phyloP scores from a whole-genome alignment of 2,797 vertebrate species.

The Scyliorhinus canicula region DNA sequence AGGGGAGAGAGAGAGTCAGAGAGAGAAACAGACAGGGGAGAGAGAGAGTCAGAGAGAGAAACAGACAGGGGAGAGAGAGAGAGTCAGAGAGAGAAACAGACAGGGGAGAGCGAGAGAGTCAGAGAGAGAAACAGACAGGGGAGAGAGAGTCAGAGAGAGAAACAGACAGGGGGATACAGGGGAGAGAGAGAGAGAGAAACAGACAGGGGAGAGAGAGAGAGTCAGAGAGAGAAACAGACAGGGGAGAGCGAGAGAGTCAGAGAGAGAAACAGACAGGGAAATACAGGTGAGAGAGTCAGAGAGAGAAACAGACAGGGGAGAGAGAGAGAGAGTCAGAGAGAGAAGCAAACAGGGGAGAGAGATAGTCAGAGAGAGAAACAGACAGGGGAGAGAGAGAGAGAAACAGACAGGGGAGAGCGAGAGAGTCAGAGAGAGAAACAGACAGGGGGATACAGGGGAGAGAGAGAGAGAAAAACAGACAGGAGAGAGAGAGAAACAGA shows the following conservation, averaged over 20 bases:
- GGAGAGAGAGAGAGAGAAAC: too few species aligned
- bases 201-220: background rate
- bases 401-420: background rate
- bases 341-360: background rate
- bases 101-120: too few species aligned
- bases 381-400: too few species aligned
- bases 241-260: too few species aligned
- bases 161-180: background rate
- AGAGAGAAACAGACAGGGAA: too few species aligned
- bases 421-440: background rate
- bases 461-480: too few species aligned
- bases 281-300: background rate
- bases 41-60: too few species aligned
- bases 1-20: background rate
- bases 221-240: background rate
- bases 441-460: too few species aligned
- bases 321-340: too few species aligned
- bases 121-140: too few species aligned
- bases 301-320: background rate
- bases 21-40: background rate
- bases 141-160: background rate
- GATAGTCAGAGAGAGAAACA: background rate
- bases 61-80: background rate
- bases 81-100: background rate
- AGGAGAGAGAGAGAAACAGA: too few species aligned